These are phyloP conservation scores for Oreortyx pictus DNA, from an alignment of 2,797 vertebrate species.

Conservation along the genomic window DNA sequence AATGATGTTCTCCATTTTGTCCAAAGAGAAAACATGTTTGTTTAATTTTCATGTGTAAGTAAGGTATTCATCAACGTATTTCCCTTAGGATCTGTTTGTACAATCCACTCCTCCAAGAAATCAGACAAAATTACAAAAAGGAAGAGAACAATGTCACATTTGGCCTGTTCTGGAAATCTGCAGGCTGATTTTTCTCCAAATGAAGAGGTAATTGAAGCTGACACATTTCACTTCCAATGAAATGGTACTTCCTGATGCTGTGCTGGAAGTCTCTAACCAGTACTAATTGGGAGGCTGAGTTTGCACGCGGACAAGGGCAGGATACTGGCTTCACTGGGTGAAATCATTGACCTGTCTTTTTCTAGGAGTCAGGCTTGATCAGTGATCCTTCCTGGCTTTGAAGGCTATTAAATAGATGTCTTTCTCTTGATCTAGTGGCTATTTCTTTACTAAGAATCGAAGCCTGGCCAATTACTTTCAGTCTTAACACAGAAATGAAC, in stretches of 20 bases:
- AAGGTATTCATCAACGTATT: neutral
- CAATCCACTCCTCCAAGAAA: neutral
- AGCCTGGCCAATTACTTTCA: neutral
- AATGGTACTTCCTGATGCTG: slow-evolving; percentile 18
- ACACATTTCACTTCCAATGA: slow-evolving; percentile 66
- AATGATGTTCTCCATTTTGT: neutral
- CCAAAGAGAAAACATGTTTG: neutral
- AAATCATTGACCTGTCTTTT: slow-evolving; percentile 36
- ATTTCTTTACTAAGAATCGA: neutral
- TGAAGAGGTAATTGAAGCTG: slow-evolving; percentile 25
- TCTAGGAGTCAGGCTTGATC: neutral
- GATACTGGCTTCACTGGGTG: neutral
- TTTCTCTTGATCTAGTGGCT: neutral
- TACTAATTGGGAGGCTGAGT: slow-evolving; percentile 26
- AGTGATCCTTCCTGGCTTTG: neutral
- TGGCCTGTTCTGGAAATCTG: neutral
- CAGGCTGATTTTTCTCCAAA: neutral
- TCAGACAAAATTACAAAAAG: neutral
- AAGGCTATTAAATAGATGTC: neutral
- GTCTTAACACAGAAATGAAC: neutral
- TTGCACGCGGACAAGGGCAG: neutral
- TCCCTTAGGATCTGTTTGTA: neutral
- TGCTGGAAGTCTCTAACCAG: slow-evolving; percentile 16
- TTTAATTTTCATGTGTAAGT: neutral
- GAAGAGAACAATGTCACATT: neutral